These are phyloP conservation scores for Drosophila aff. DNA, from an alignment of 1,140 invertebrate species.

Conservation along the genomic window DNA sequence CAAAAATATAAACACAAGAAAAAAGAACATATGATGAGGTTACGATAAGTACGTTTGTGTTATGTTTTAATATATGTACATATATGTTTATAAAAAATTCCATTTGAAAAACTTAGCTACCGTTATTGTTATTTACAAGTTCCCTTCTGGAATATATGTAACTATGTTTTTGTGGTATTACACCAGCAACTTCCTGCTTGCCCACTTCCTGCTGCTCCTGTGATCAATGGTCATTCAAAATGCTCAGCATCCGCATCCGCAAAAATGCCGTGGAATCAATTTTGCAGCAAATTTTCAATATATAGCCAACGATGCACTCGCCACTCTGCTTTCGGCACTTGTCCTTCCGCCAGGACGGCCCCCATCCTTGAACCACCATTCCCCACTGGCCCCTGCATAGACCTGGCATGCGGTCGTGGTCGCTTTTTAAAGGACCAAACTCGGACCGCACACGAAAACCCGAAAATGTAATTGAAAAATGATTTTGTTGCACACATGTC, in stretches of 20 bases:
- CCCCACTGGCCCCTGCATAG: not conserved
- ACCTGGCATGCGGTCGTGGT: slow-evolving; percentile 39
- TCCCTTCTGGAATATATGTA: not conserved
- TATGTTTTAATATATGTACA: not conserved
- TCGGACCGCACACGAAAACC: slow-evolving; percentile 64
- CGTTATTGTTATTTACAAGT: slow-evolving; percentile 4
- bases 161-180: not conserved
- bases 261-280: slow-evolving; percentile 74
- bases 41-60: not conserved
- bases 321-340: slow-evolving; percentile 14
- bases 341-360: slow-evolving; percentile 12
- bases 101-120: not conserved
- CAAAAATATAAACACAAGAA: not conserved
- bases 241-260: slow-evolving; percentile 44
- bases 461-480: slow-evolving; percentile 82
- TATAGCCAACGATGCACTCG: slow-evolving; percentile 15
- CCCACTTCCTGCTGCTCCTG: slow-evolving; percentile 25
- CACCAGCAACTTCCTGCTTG: slow-evolving; percentile 1
- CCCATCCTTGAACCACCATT: slow-evolving; percentile 9
- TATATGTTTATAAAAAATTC: not conserved
- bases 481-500: slow-evolving; percentile 77
- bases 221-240: slow-evolving; percentile 44
- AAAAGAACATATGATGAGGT: not conserved
- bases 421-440: slow-evolving; percentile 55
- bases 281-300: slow-evolving; percentile 73